Evolutionary conservation across 2,797 vertebrate species (phyloP).

Genomic region (Tokudaia tokunoshimensis): DNA sequence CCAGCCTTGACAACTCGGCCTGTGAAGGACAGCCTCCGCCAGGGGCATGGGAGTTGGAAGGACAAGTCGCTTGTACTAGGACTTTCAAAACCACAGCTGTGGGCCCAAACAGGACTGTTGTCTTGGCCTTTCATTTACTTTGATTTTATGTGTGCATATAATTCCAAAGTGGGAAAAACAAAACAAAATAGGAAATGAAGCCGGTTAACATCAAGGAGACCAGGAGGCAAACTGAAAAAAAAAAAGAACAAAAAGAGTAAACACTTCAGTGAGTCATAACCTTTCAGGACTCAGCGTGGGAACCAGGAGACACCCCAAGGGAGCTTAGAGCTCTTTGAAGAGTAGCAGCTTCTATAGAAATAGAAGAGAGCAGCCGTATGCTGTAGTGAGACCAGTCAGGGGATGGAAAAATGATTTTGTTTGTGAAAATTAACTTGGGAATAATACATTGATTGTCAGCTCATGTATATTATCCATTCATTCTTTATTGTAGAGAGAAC

Average conservation of each 20-base stretch:
- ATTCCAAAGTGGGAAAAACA: constrained; percentile 70
- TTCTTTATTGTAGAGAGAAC: constrained; percentile 25
- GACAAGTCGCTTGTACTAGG: neutral
- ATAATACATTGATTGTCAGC: neutral
- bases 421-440: constrained; percentile 22
- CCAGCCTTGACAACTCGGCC: constrained; percentile 35
- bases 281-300: constrained; percentile 57
- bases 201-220: constrained; percentile 76
- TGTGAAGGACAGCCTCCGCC: neutral
- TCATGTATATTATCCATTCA: neutral
- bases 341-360: constrained; percentile 26
- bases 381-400: neutral
- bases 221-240: constrained; percentile 51
- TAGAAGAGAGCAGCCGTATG: constrained; percentile 3
- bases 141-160: constrained; percentile 69
- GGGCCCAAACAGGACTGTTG: constrained; percentile 48
- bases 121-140: constrained; percentile 67
- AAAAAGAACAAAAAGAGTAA: constrained; percentile 73
- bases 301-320: constrained; percentile 43
- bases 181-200: constrained; percentile 76
- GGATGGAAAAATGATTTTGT: constrained; percentile 23
- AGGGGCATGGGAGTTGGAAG: neutral
- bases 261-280: constrained; percentile 71
- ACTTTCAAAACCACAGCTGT: constrained; percentile 62
- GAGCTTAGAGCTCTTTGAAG: constrained; percentile 36